Conservation (phyloP, 2,113 vertebrate genomes). For the Oplegnathus fasciatus region DNA sequence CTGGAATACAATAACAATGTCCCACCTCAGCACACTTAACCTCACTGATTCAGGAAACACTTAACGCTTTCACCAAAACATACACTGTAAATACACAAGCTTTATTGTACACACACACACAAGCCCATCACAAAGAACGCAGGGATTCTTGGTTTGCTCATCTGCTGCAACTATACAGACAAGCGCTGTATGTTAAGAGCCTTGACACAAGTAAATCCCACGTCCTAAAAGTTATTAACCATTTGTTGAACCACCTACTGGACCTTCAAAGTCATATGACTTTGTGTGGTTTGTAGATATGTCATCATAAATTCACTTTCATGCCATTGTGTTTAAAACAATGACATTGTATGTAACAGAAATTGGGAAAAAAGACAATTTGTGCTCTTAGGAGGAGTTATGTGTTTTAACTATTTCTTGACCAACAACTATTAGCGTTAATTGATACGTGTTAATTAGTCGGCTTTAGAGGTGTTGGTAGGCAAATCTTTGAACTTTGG, state of each 20-base stretch:
- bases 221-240: not conserved
- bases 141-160: not conserved
- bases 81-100: constrained; percentile 14
- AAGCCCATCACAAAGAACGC: not conserved
- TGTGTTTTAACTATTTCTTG: not conserved
- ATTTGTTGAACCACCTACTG: not conserved
- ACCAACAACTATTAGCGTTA: too few relatives aligned
- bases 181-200: not conserved
- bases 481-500: not conserved
- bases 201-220: not conserved
- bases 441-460: too few relatives aligned
- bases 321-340: not conserved
- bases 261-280: not conserved
- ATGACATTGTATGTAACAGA: not conserved
- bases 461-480: not conserved
- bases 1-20: constrained; percentile 41
- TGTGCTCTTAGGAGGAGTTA: not conserved
- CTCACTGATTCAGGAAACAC: constrained; percentile 32
- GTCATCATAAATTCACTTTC: not conserved
- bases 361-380: not conserved
- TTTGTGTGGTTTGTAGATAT: not conserved
- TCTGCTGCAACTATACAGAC: not conserved
- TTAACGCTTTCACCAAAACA: constrained; percentile 3
- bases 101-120: not conserved
- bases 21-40: constrained; percentile 32